Conservation (phyloP, 2,113 vertebrate genomes). For the Tauraco erythrolophus region DNA sequence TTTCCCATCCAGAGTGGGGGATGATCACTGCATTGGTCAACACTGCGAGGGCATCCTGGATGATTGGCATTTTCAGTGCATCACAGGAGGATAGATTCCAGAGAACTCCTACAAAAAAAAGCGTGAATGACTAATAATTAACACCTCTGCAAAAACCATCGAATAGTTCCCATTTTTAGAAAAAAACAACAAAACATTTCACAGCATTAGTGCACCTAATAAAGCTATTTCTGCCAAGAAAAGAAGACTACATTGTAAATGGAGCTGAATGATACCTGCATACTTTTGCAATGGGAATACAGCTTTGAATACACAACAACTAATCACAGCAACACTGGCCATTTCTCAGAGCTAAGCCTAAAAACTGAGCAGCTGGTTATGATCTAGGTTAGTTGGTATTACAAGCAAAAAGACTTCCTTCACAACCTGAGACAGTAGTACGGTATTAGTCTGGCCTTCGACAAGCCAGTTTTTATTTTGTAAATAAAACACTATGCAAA, state of each 20-base stretch:
- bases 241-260: neutral
- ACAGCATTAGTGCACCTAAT: neutral
- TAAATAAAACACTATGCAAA: neutral
- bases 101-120: slow-evolving; percentile 85
- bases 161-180: neutral
- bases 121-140: neutral
- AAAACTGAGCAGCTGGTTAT: neutral
- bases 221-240: neutral
- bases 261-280: neutral
- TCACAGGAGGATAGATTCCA: slow-evolving; percentile 99
- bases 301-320: neutral
- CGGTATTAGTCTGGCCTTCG: neutral
- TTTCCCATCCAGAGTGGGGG: slow-evolving; percentile 96
- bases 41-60: slow-evolving; percentile 96
- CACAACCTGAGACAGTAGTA: neutral
- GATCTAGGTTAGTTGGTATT: neutral
- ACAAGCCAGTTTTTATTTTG: neutral
- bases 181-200: neutral
- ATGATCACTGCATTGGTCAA: slow-evolving; percentile 98
- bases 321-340: neutral
- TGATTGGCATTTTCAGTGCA: slow-evolving; percentile 99
- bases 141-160: neutral
- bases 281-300: neutral
- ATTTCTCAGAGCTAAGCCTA: neutral
- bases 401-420: neutral